A percentile compares a stretch with the other conserved stretches of the same genome.
Conservation (phyloP, 2,888 invertebrate species). For the Nomada hirtipes region DNA sequence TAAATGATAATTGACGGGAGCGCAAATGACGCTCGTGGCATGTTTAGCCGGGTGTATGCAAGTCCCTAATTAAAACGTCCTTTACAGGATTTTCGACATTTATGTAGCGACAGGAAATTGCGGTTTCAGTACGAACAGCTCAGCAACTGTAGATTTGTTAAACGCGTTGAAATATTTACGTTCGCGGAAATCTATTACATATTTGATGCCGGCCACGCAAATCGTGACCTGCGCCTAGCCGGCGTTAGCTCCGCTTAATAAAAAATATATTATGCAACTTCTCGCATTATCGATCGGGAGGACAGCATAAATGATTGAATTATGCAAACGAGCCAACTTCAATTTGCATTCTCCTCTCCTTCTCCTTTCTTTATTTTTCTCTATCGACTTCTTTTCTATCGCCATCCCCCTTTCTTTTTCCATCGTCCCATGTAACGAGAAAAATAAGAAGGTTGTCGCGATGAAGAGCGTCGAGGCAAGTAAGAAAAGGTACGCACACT, state of each 20-base stretch:
- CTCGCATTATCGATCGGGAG: slow-evolving; percentile 59
- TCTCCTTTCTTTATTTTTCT: background rate
- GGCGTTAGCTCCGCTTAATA: slow-evolving; percentile 51
- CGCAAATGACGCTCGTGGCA: slow-evolving; percentile 56
- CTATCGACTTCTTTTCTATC: background rate
- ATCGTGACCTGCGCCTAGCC: slow-evolving; percentile 4
- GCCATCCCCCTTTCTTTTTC: background rate
- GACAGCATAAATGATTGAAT: slow-evolving; percentile 61
- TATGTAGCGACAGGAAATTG: slow-evolving; percentile 70
- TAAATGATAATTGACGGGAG: slow-evolving; percentile 73
- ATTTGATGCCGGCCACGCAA: slow-evolving; percentile 49
- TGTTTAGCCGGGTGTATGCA: slow-evolving; percentile 64
- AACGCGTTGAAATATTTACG: slow-evolving; percentile 70
- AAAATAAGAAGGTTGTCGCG: slow-evolving; percentile 41
- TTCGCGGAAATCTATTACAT: slow-evolving; percentile 64
- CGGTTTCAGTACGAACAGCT: slow-evolving; percentile 58
- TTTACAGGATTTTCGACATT: slow-evolving; percentile 71
- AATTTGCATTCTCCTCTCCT: slow-evolving; percentile 46
- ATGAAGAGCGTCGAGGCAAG: slow-evolving; percentile 31
- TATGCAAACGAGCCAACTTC: slow-evolving; percentile 55
- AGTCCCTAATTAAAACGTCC: slow-evolving; percentile 73
- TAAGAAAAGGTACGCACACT: slow-evolving; percentile 46
- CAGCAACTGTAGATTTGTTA: slow-evolving; percentile 59
- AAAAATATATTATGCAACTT: slow-evolving; percentile 63
- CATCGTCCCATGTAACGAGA: slow-evolving; percentile 34